Conservation (phyloP, 2,888 invertebrate species). For the Tenthredo distinguenda region DNA sequence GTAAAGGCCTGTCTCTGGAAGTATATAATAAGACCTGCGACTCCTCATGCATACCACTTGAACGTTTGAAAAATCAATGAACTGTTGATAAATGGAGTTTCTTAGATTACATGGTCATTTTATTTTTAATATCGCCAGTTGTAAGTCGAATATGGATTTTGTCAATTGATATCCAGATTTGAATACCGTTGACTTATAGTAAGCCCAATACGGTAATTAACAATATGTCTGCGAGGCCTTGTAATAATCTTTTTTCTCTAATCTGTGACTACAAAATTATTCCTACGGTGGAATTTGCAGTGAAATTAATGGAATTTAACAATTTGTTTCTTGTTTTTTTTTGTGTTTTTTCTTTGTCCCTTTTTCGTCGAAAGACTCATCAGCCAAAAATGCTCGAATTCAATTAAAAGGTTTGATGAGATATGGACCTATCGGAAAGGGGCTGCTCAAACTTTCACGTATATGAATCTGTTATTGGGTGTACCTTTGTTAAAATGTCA, state of each 20-base stretch:
- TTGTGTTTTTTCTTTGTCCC: not conserved
- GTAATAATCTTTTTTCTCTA: not conserved
- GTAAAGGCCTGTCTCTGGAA: no score
- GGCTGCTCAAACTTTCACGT: not conserved
- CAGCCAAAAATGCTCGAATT: not conserved
- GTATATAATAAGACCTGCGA: no score
- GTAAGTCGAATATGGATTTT: not conserved
- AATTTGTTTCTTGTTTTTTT: not conserved
- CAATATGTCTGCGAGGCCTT: not conserved
- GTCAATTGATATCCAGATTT: not conserved
- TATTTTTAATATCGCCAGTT: no score
- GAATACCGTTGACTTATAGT: not conserved
- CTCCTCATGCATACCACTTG: not conserved
- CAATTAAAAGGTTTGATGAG: not conserved
- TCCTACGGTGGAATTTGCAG: not conserved
- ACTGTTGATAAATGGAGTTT: not conserved
- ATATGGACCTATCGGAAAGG: not conserved
- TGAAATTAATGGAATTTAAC: not conserved
- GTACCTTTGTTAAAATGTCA: not conserved
- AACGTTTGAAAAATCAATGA: not conserved
- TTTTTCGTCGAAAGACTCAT: not conserved
- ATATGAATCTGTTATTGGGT: not conserved
- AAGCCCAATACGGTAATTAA: not conserved
- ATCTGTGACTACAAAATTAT: not conserved
- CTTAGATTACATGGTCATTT: not conserved